Percentiles rank a stretch among this genome's conserved stretches.
These are phyloP conservation scores for Ischnus inquisitorius DNA, from an alignment of 2,888 invertebrate species.

Conservation along the genomic window DNA sequence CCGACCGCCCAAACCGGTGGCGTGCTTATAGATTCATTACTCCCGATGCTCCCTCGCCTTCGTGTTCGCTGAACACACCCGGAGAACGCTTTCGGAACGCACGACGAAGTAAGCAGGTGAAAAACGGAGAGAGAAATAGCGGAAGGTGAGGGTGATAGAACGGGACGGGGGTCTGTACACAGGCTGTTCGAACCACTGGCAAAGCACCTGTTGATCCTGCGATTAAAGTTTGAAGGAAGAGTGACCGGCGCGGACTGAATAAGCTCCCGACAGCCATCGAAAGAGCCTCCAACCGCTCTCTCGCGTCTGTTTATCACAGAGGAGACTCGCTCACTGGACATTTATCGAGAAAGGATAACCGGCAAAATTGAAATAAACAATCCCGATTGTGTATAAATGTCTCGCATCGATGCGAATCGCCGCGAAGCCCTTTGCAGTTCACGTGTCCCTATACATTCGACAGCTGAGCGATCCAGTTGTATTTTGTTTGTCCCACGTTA, in stretches of 20 bases:
- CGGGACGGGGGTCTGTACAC: constrained; percentile 58
- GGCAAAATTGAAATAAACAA: background rate
- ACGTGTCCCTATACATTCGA: too few species aligned
- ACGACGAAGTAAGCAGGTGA: constrained; percentile 20
- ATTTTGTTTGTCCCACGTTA: too few species aligned
- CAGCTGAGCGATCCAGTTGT: too few species aligned
- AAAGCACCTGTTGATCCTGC: constrained; percentile 82
- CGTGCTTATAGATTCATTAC: background rate
- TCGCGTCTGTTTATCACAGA: constrained; percentile 1
- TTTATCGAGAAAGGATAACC: background rate
- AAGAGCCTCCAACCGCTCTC: background rate
- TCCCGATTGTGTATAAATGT: background rate
- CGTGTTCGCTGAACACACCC: background rate
- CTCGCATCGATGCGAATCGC: too few species aligned
- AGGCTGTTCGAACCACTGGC: constrained; percentile 74
- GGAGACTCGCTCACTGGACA: background rate
- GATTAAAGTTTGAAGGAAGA: constrained; percentile 80
- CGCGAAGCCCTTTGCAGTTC: too few species aligned
- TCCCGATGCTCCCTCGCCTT: background rate
- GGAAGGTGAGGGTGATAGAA: constrained; percentile 23
- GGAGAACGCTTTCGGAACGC: background rate
- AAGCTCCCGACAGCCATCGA: background rate
- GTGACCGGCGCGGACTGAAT: constrained; percentile 74
- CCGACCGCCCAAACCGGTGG: background rate
- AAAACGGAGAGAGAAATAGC: constrained; percentile 27